Base-by-base conservation (phyloP, 2,113 vertebrate genomes). In the Misgurnus anguillicaudatus region DNA sequence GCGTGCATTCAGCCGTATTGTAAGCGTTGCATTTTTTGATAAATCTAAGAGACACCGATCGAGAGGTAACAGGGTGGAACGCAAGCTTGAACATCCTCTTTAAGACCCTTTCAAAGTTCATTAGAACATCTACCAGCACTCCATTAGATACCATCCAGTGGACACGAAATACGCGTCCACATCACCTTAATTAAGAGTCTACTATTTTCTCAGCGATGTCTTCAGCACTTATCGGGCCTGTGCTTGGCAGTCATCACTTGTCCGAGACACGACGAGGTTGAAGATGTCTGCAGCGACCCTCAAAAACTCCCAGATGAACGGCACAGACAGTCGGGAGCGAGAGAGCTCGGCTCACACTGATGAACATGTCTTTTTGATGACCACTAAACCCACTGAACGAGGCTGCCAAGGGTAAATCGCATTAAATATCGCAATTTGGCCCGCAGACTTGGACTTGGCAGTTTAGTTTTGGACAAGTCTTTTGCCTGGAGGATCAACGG, bases 311-410 rank as follows among this genome's bases (percentile, higher is more conserved):
- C 19, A 51, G 70, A 58, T 41, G 82, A 71, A 76, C n/a, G 47
- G 51, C 55, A 16, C 2, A 42, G 65, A 81, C 65, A 47, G 55
- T 57, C 76, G 0, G 31, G 66, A 80, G 74, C 75, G 47, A 73
- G 71, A 64, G 78, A 68, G 70, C 80, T 60, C 73, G 72, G 70
- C 60, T 70, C 66, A 75, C 21, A 4, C 73, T 85, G 83, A 87
- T 87, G 77, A 86, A 81, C 83, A 81, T 39, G 75, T 88, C 85
- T 84, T 78, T 81, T 81, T 85, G 77, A 88, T 86, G 86, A 86
- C 86, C 73, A 55, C 70, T 61, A 81, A 85, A 85, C 69, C 85
- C 65, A 69, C 80, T 75, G 68, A 53, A 85, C 65, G 47, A 75
- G 57, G 58, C 82, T 42, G 47, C 81, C 84, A 85, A 85, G 65